A percentile compares a stretch with the other conserved stretches of the same genome.
These are phyloP conservation scores for Neostethus bicornis DNA, from an alignment of 2,797 vertebrate species.

Conservation along the genomic window DNA sequence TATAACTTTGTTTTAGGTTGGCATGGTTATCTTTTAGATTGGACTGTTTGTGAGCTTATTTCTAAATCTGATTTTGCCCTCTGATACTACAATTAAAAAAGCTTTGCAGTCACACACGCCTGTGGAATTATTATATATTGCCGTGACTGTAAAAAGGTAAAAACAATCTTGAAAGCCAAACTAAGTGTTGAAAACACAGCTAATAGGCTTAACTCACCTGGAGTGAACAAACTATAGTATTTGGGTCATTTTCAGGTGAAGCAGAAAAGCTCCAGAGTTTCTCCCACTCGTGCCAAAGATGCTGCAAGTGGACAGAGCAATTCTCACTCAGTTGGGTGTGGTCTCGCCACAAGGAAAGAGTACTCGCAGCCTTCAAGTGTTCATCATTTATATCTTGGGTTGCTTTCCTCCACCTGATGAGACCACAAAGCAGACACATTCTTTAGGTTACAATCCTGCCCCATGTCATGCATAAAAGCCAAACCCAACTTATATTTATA, in stretches of 20 bases:
- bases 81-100: too few relatives aligned
- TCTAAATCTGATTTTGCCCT: too few relatives aligned
- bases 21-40: too few relatives aligned
- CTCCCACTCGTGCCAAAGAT: constrained; percentile 72
- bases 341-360: constrained; percentile 81
- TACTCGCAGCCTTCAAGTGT: constrained; percentile 52
- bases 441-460: neutral
- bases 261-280: constrained; percentile 59
- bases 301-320: constrained; percentile 53
- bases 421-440: neutral
- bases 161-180: too few relatives aligned
- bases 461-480: neutral
- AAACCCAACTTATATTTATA: neutral
- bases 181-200: neutral
- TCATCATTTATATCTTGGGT: constrained; percentile 76
- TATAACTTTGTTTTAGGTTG: too few relatives aligned
- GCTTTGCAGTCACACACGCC: too few relatives aligned
- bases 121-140: too few relatives aligned
- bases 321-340: constrained; percentile 54
- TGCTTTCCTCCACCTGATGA: constrained; percentile 80
- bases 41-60: too few relatives aligned
- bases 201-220: constrained; percentile 46
- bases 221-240: constrained; percentile 40
- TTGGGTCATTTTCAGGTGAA: constrained; percentile 59
- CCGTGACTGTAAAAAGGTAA: too few relatives aligned